Evolutionary conservation across 1,140 invertebrate species (phyloP).

Genomic region (Achroia grisella): DNA sequence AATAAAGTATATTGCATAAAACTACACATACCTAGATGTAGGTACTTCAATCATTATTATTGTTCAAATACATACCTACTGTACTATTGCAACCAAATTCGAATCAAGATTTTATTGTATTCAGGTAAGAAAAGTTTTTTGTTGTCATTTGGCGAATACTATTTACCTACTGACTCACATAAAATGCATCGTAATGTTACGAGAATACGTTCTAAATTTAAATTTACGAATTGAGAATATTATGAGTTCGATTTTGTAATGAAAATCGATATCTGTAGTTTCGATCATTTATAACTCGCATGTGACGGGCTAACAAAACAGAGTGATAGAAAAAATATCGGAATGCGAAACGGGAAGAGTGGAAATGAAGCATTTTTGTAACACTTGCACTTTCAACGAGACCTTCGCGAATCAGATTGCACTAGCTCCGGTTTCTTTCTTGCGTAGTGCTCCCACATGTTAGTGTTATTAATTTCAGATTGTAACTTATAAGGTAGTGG

Average conservation of each 20-base stretch:
- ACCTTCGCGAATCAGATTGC: slow-evolving; percentile 20
- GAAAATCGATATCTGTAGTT: slow-evolving; percentile 59
- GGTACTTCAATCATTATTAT: not conserved
- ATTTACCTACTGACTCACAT: not conserved
- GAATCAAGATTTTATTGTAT: slow-evolving; percentile 31
- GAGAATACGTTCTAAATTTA: slow-evolving; percentile 4
- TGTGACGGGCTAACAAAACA: slow-evolving; percentile 59
- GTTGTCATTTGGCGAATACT: not conserved
- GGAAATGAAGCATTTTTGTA: slow-evolving; percentile 64
- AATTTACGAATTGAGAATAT: slow-evolving; percentile 3
- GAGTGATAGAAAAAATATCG: slow-evolving; percentile 41
- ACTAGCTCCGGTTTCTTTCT: slow-evolving; percentile 16
- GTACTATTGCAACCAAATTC: slow-evolving; percentile 27
- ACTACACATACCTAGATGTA: too few species aligned
- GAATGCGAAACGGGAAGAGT: slow-evolving; percentile 44
- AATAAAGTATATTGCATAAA: too few species aligned
- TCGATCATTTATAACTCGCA: slow-evolving; percentile 69
- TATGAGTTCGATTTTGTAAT: slow-evolving; percentile 14
- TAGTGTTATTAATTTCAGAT: too few species aligned
- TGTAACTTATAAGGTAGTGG: too few species aligned
- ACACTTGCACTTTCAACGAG: slow-evolving; percentile 67
- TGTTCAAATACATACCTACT: slow-evolving; percentile 17
- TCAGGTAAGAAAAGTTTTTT: slow-evolving; percentile 41
- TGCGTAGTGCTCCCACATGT: not conserved
- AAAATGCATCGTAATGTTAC: not conserved